Evolutionary conservation across 2,113 vertebrate genomes (phyloP), one percentile per base, ranked within the genome.

Genomic region (Silurus glanis): DNA sequence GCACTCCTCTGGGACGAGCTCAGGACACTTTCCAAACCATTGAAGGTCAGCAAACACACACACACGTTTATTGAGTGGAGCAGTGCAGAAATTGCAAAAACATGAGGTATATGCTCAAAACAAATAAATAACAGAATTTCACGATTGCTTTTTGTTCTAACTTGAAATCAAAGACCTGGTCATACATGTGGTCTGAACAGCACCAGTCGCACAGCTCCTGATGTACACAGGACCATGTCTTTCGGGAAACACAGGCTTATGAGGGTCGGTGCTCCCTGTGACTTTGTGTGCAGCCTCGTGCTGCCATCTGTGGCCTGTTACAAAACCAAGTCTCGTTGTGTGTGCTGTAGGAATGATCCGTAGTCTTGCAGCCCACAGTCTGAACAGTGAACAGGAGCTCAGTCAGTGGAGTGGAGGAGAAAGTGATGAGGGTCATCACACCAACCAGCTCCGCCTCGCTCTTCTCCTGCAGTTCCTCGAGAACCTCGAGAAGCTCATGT

Each of bases 21-120:
- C 98, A 99, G 88, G 98, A 99, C 91, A 99, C 98, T 0, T 99
- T 99, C 93, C 98, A 99, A 90, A 99, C 98, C 28, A 99, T 99
- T 76, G 98, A 99, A 96, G 98, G 98, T 99, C 92, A 94, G 85
- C 76, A 25, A 4, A 14, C 23, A n/a, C n/a, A 21, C 74, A 14
- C 5, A 14, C 21, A 72, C 69, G 2, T 37, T 37, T 37, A 37
- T 37, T 37, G 37, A 37, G 37, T 37, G 37, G 37, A 37, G 37
- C 37, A 37, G 37, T 37, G 37, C 37, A 37, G 37, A 37, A 37
- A 37, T 37, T 37, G 37, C 37, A 37, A 37, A 37, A 37, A 37
- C 37, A 37, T 37, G 37, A 37, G 37, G 37, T 37, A 37, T 1
- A 2, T 37, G 2, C 37, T 37, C 37, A 37, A 37, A 37, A 37